A percentile compares a stretch with the other conserved stretches of the same genome.
These are phyloP conservation scores for Zosterops pallidus DNA, from an alignment of 2,113 vertebrate species.

Conservation along the genomic window DNA sequence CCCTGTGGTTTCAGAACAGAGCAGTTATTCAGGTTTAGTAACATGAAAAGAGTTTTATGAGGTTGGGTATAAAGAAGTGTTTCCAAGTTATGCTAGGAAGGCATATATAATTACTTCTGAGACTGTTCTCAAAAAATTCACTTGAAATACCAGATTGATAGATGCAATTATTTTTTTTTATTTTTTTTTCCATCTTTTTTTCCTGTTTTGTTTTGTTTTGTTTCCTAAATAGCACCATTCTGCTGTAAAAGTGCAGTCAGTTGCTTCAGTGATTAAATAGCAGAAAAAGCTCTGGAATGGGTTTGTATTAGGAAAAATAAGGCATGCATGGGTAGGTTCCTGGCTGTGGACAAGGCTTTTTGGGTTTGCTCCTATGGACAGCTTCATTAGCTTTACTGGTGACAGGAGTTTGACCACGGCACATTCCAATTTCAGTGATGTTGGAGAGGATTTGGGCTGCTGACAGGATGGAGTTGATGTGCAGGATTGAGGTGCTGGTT, in stretches of 20 bases:
- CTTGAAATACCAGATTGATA: slow-evolving; percentile 4
- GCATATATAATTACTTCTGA: background rate
- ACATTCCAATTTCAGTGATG: background rate
- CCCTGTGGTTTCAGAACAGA: slow-evolving; percentile 12
- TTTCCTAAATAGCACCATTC: background rate
- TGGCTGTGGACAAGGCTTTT: background rate
- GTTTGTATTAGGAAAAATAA: background rate
- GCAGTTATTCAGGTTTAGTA: slow-evolving; percentile 14
- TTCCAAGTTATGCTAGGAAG: slow-evolving; percentile 38
- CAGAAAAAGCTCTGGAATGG: background rate
- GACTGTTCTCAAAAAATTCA: background rate
- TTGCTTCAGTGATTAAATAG: slow-evolving; percentile 3
- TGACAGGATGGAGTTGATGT: background rate
- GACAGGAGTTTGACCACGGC: background rate
- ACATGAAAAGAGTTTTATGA: slow-evolving; percentile 30
- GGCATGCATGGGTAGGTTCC: background rate
- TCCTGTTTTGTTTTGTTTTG: background rate
- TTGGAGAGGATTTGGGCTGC: background rate
- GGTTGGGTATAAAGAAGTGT: background rate
- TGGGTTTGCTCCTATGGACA: background rate
- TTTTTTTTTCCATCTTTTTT: background rate
- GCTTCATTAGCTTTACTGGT: background rate
- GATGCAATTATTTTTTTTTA: background rate
- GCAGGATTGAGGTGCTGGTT: background rate
- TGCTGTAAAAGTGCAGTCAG: background rate